Base-by-base conservation (phyloP, 2,888 invertebrate genomes). In the Tribolium freemani region DNA sequence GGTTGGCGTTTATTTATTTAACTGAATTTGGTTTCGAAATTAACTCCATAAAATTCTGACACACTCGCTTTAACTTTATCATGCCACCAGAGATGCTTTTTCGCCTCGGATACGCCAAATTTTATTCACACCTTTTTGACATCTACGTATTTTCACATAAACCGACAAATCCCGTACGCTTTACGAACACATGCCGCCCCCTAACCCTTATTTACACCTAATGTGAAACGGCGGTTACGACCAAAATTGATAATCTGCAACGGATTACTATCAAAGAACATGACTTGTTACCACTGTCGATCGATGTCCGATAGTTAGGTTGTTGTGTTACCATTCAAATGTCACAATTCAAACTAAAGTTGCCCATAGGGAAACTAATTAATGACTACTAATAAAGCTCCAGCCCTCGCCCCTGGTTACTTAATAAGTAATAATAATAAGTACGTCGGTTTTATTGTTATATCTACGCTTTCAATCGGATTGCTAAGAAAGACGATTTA, bases 11-110 rank as follows among this genome's bases (percentile, higher is more conserved):
- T 71, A 71, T 71, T 71, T 71, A 71, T 71, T 71, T 67, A 71
- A 45, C 60, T 45, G 67, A 71, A 58, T 71, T 71, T 71, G 67
- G 71, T 67, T 71, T 70, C 67, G 50, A 70, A 73, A 70, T 73
- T 73, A 73, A 73, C 73, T 71, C 60, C 57, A 56, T 63, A 63
- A 69, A 58, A 69, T 69, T 69, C 53, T 45, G 60, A 21, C 63
- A 48, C 69, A 56, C 50, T 38, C 61, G 54, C 57, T 61, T 69
- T 63, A 63, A 70, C 69, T 70, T 70, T 70, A 70, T 70, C 63
- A 70, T n/a, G 44, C 13, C 10, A 57, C 20, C 57, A 56, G 66
- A 21, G 45, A 38, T 10, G 38, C 51, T 57, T 60, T 66, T 66
- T 54, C 11, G 50, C 5, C 50, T n/a, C 11, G 64, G 53, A 64